Evolutionary conservation across 2,888 invertebrate genomes (phyloP), one percentile per base, ranked within the genome.

Genomic region (Cybosia mesomella): DNA sequence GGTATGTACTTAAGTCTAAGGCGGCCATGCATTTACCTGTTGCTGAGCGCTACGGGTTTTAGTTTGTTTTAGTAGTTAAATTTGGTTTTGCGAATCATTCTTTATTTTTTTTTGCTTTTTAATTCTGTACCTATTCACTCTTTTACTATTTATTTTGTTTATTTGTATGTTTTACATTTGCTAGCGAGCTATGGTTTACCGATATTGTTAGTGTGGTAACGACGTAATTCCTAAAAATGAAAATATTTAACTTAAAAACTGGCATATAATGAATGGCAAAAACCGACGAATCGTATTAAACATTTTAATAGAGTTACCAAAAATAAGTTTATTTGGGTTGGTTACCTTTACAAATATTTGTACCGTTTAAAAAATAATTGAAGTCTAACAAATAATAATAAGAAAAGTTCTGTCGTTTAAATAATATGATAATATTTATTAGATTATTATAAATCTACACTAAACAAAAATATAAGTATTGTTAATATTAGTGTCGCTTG

Each of bases 401-500:
- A 58, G 53, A 15, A 55, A 68, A 70, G 59, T 77, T 63, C 60
- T 64, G 71, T 67, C 67, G 67, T 66, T n/a, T n/a, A n/a, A n/a
- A n/a, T n/a, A n/a, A n/a, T n/a, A n/a, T n/a, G n/a, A n/a, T n/a
- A n/a, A n/a, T n/a, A n/a, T n/a, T n/a, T n/a, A n/a, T n/a, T n/a
- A n/a, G n/a, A n/a, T n/a, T n/a, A n/a, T n/a, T n/a, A n/a, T n/a
- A n/a, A n/a, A n/a, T n/a, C n/a, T n/a, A n/a, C n/a, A n/a, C n/a
- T n/a, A n/a, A n/a, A n/a, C n/a, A n/a, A n/a, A n/a, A n/a, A n/a
- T n/a, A n/a, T n/a, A n/a, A n/a, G n/a, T n/a, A n/a, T n/a, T n/a
- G n/a, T n/a, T n/a, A n/a, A n/a, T n/a, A n/a, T n/a, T n/a, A n/a
- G 73, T 66, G 70, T 77, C 71, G 69, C 65, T 71, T 67, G 64